Base-by-base conservation (phyloP, 2,797 vertebrate genomes). In the Poliocrania exsul region DNA sequence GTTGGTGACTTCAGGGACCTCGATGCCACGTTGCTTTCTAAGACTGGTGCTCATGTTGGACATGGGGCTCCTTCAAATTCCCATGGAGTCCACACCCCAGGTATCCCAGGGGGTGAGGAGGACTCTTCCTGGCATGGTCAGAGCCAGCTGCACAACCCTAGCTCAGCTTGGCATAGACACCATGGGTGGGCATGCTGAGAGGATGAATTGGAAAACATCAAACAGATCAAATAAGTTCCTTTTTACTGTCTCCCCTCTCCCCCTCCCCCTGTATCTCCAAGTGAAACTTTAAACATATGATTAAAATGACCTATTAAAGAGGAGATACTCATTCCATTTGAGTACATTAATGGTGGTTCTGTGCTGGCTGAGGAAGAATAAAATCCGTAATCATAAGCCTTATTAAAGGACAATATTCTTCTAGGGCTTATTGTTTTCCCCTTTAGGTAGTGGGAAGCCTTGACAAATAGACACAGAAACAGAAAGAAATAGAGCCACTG, bases 331-430 rank as follows among this genome's bases (percentile, higher is more conserved):
- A 25, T 91, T 81, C 94, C 69, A 80, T 92, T 82, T 88, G 67
- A 85, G 64, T 78, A 53, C 60, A 95, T 96, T 95, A 90, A 85
- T 9, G 28, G 58, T 19, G 47, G 86, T 84, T 74, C 82, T 62
- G 42, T 54, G 31, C 78, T 61, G 44, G 54, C 85, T 70, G 66
- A 82, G 78, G 54, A 80, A 82, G 64, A 51, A 86, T 71, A 90
- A 71, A 92, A 91, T 87, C 92, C 91, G 95, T 95, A 89, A 96
- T 96, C 96, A 93, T 92, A 90, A 93, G 86, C 94, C 81, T 92
- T 95, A 89, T 95, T 95, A 90, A 93, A 93, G 91, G 90, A 70
- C 78, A 91, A 90, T 93, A 92, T 92, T 86, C 87, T 95, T 84
- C 1, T 2, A 92, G 71, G 47, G 71, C 40, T 91, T 89, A 95